Base-by-base conservation (phyloP, 92 coral and sea anemone genomes). In the Galaxea fascicularis region DNA sequence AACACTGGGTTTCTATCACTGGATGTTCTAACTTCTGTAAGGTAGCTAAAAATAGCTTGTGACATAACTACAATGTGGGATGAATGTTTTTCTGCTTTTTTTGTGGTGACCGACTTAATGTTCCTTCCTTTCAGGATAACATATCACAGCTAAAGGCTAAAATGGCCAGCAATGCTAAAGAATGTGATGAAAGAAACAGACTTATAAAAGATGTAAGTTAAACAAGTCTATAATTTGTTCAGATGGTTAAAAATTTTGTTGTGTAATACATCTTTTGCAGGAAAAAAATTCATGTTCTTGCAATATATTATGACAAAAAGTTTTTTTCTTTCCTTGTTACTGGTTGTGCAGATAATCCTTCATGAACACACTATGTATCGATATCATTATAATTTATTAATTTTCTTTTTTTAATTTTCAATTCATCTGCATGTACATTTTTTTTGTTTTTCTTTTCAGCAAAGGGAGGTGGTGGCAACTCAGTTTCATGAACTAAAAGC, bases 401-500 rank as follows among this genome's bases (percentile, higher is more conserved):
- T 35, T 35, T 6, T 2, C 6, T 6, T 35, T 35, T 35, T 35
- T 35, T 35, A 35, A 35, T 35, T 2, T 35, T 35, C 41, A 16
- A 20, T 18, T 68, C 22, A 35, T 30, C 11, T 30, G 22, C 44
- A 30, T 68, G 4, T 0, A n/a, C 16, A 2, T 20, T 7, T 35
- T 5, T 71, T 16, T 21, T 7, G 17, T 39, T 15, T n/a, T 41
- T 21, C n/a, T 81, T 52, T 71, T 65, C 27, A 97, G 99, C 99
- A 97, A 97, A 90, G 99, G 59, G 99, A 97, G 73, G 98, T 97
- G 26, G 98, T 97, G 79, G 99, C 98, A 12, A 95, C 84, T 29
- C 97, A 97, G 78, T 97, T 95, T 82, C 99, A 97, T 89, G 97
- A 97, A 63, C 92, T 97, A 29, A 97, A 97, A 89, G 95, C 98